A percentile compares a stretch with the other conserved stretches of the same genome.
These are phyloP conservation scores for Phainopepla nitens DNA, from an alignment of 2,113 vertebrate genomes.

Conservation along the genomic window DNA sequence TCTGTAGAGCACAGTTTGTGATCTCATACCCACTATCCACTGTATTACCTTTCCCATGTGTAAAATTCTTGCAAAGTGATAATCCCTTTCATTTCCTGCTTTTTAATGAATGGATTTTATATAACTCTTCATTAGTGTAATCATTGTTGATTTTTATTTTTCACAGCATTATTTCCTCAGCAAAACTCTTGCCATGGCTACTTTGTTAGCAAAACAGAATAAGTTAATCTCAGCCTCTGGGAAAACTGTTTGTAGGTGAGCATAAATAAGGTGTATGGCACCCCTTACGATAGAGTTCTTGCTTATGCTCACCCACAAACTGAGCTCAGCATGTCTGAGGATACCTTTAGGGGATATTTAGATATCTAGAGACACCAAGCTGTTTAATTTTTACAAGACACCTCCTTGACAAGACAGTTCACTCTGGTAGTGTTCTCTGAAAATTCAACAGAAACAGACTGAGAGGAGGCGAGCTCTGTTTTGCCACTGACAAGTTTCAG, in stretches of 20 bases:
- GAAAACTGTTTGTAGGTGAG: not conserved
- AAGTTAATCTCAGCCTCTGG: constrained; percentile 1
- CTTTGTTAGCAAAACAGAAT: not conserved
- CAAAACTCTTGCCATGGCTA: not conserved
- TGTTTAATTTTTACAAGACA: not conserved
- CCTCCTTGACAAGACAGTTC: not conserved
- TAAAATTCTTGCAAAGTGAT: constrained; percentile 8
- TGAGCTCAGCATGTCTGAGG: not conserved
- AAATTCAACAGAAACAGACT: accelerated
- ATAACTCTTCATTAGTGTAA: constrained; percentile 41
- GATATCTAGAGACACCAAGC: not conserved
- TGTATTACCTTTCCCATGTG: not conserved
- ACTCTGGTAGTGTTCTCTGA: not conserved
- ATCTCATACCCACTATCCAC: not conserved
- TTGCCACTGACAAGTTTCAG: not conserved
- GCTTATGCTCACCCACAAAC: not conserved
- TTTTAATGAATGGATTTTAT: constrained; percentile 55
- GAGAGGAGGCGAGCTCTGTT: not conserved
- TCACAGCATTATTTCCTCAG: constrained; percentile 22
- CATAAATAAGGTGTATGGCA: not conserved
- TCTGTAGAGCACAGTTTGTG: not conserved
- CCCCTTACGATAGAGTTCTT: accelerated
- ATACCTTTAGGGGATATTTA: not conserved
- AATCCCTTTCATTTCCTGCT: constrained; percentile 48
- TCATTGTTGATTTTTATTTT: constrained; percentile 20